These are phyloP conservation scores for Orius insidiosus DNA, from an alignment of 1,140 invertebrate genomes.

Conservation along the genomic window DNA sequence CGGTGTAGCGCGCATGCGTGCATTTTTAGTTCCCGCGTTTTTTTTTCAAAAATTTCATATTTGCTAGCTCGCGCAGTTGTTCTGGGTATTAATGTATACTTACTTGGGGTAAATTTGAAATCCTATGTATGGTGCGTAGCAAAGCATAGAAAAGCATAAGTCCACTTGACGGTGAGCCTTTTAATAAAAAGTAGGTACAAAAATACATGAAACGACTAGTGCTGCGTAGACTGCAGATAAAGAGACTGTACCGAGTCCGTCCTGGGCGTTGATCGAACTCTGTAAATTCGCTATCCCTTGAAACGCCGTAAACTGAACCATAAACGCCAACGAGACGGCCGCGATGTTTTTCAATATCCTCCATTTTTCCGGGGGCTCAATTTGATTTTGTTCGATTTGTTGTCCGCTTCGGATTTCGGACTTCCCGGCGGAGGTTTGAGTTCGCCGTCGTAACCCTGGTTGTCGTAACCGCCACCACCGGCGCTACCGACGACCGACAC, in stretches of 20 bases:
- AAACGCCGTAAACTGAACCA: constrained; percentile 87
- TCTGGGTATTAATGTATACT: not conserved
- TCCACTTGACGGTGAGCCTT: constrained; percentile 86
- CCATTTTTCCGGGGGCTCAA: constrained; percentile 63
- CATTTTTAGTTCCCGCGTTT: too few species aligned
- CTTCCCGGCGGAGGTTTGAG: constrained; percentile 36
- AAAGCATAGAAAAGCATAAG: constrained; percentile 76
- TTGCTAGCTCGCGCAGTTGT: too few species aligned
- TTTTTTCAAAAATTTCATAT: too few species aligned
- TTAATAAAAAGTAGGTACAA: constrained; percentile 84
- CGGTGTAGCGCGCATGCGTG: too few species aligned
- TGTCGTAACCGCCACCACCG: constrained; percentile 28
- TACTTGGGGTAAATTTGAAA: constrained; percentile 69
- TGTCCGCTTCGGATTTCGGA: constrained; percentile 24
- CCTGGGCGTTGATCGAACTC: constrained; percentile 67
- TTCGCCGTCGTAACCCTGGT: constrained; percentile 32
- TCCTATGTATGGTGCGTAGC: constrained; percentile 84
- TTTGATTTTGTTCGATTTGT: constrained; percentile 53
- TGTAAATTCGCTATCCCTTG: constrained; percentile 71
- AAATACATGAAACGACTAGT: constrained; percentile 78
- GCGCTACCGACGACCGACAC: constrained; percentile 16
- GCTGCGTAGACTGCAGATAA: constrained; percentile 75
- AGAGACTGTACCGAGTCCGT: constrained; percentile 63
- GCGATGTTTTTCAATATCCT: constrained; percentile 74
- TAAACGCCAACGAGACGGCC: constrained; percentile 70